Base-by-base conservation (phyloP, 1,140 invertebrate genomes). In the Drosophila novamexicana region DNA sequence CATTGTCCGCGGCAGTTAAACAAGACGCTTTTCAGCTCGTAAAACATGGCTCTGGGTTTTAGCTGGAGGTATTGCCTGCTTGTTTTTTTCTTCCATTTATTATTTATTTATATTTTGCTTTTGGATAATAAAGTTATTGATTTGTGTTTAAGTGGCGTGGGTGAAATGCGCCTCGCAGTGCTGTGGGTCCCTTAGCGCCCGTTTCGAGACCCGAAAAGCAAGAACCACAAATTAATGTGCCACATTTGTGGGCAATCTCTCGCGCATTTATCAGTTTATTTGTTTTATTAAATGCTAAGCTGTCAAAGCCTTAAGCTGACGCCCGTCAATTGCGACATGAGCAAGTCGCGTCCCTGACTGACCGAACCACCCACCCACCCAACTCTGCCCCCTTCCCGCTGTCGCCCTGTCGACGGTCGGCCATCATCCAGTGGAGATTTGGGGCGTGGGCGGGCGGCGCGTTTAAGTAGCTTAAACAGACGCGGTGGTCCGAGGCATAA, bases 391-490 rank as follows among this genome's bases (percentile, higher is more conserved):
- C 37, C 16, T 36, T 2, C 4, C 22, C 22, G 0, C 22, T 29
- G 22, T 29, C 22, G 22, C 22, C 22, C 4, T 29, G 22, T 29
- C 22, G 22, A 4, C 5, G 22, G 22, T 29, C 22, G 22, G 22
- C 29, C 32, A 6, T 34, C 14, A 16, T 34, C 32, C 42, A 49
- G n/a, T 40, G 54, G 7, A 12, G 45, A 63, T 77, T 40, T 16
- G 49, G 32, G 67, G 76, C 45, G 73, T 66, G 67, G 76, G 61
- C 66, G 61, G 74, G 61, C 84, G 84, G 84, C 73, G 79, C 84
- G 79, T 79, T 90, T 91, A 91, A 91, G 90, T 90, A 90, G 85
- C 90, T 91, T 91, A 86, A 89, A 81, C 90, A 84, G 56, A 72
- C 77, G 77, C 83, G 90, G 90, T 91, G 90, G 90, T 91, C 90